phyloP scores from a whole-genome alignment of 2,113 vertebrate genomes.

The Choloepus hoffmanni region DNA sequence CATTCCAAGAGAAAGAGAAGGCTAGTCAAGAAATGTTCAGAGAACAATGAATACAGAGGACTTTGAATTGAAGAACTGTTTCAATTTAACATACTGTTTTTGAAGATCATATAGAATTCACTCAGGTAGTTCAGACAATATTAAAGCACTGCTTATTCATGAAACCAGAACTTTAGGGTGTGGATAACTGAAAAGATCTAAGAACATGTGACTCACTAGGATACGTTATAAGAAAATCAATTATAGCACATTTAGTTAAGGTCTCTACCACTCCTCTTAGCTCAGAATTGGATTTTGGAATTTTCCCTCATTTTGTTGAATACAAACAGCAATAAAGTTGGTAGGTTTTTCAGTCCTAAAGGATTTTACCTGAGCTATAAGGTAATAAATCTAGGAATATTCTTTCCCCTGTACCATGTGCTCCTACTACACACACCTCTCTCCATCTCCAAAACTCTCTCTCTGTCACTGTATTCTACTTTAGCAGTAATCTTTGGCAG shows the following conservation, averaged over 20 bases:
- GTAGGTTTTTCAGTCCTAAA: slow-evolving; percentile 32
- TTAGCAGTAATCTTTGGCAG: too few relatives aligned
- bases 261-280: too few relatives aligned
- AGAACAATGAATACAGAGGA: too few relatives aligned
- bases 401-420: neutral
- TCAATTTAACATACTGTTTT: too few relatives aligned
- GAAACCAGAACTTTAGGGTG: too few relatives aligned
- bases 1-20: too few relatives aligned
- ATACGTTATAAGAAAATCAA: slow-evolving; percentile 66
- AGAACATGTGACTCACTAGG: slow-evolving; percentile 45
- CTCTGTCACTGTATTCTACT: slow-evolving; percentile 41
- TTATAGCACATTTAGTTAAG: slow-evolving; percentile 74
- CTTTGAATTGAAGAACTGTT: too few relatives aligned
- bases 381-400: slow-evolving; percentile 32
- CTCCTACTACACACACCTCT: neutral
- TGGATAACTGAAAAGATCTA: slow-evolving; percentile 55
- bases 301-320: slow-evolving; percentile 66
- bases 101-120: too few relatives aligned
- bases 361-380: slow-evolving; percentile 43
- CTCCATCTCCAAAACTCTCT: too few relatives aligned
- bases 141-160: too few relatives aligned
- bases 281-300: too few relatives aligned
- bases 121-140: too few relatives aligned
- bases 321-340: slow-evolving; percentile 74
- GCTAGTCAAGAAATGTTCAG: slow-evolving; percentile 81